Evolutionary conservation across 2,888 invertebrate genomes (phyloP).

Genomic region (Apomyelois bistriatella): DNA sequence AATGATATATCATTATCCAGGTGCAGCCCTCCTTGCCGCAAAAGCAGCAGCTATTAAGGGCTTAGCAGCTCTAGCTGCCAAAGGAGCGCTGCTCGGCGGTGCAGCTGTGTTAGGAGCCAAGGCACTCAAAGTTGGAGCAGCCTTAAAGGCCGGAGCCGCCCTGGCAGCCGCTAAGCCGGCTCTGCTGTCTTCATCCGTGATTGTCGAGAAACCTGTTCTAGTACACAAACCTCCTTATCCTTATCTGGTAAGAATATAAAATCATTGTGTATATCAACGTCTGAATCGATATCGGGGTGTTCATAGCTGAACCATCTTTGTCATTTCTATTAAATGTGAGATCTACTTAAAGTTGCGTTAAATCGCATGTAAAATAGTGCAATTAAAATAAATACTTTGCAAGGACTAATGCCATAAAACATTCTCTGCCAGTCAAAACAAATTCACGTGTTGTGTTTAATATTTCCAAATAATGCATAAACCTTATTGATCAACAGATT

Average conservation of each 20-base stretch:
- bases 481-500: background rate
- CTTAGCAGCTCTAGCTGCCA: conserved; percentile 4
- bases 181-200: background rate
- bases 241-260: conserved; percentile 6
- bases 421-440: too few species aligned
- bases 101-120: conserved; percentile 8
- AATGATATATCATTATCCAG: conserved; percentile 12
- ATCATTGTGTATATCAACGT: too few species aligned
- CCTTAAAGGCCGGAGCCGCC: background rate
- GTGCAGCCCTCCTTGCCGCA: conserved; percentile 13
- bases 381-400: too few species aligned
- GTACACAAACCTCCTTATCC: background rate
- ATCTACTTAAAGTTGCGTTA: too few species aligned
- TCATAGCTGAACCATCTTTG: too few species aligned
- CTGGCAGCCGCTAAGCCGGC: conserved; percentile 9
- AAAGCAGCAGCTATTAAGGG: background rate
- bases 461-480: background rate
- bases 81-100: background rate
- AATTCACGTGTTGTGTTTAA: too few species aligned
- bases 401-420: too few species aligned
- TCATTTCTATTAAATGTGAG: too few species aligned
- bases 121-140: background rate
- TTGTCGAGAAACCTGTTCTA: background rate
- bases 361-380: too few species aligned
- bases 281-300: too few species aligned